Base-by-base conservation (phyloP, 2,888 invertebrate genomes). In the Chouioia cunea region DNA sequence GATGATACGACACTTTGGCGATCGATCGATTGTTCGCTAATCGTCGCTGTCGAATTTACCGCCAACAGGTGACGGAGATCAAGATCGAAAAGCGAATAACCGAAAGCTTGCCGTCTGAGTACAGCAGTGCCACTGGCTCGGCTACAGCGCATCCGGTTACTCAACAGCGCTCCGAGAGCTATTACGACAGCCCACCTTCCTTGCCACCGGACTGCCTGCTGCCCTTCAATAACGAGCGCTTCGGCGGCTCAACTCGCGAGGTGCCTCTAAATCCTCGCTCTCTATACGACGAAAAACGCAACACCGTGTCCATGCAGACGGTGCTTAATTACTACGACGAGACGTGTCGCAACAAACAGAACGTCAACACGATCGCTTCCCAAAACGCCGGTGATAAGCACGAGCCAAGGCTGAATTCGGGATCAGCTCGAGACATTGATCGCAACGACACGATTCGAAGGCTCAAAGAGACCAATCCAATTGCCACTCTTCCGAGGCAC, bases 231-330 rank as follows among this genome's bases (percentile, higher is more conserved):
- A 43, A 56, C 0, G 73, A 71, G 0, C 73, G 73, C 6, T 71
- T 71, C 14, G 71, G 71, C 36, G 84, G 85, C 1, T 85, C 85
- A 1, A 84, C 83, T 0, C 73, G 83, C 2, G 85, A 85, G 47
- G 83, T 85, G 6, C 85, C 84, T 0, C 66, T 85, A 2, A 85
- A 85, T 74, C 84, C 85, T 0, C 77, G 82, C 18, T 80, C 82
- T 0, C 67, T 85, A 6, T 83, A 82, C 73, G 80, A 84, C 62
- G 81, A 84, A 53, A 77, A 79, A 4, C 76, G 85, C 16, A 84
- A 83, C 43, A 83, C 85, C 3, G 79, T 85, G 1, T 85, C 85
- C 0, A 80, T 85, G 81, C 84, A 84, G 36, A 80, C 82, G 0
- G 84, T 85, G 2, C 80, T 84, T 0, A 77, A 75, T 48, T 79